Percentiles rank a stretch among this genome's conserved stretches.
These are phyloP conservation scores for Diploscapter pachys DNA, from an alignment of 1,140 invertebrate species.

Conservation along the genomic window DNA sequence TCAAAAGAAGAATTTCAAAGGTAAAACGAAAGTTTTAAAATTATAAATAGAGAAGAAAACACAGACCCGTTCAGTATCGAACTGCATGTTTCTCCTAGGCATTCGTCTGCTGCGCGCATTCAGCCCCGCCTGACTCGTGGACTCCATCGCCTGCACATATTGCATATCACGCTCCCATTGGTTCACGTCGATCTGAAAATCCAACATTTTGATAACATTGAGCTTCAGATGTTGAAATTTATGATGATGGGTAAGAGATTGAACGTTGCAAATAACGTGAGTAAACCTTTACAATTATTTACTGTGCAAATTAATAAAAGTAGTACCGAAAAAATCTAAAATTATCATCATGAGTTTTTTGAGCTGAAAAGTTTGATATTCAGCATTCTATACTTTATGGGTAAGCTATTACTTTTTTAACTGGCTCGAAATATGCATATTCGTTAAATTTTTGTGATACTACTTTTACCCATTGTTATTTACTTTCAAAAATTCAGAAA, in stretches of 20 bases:
- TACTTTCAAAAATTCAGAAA: no score
- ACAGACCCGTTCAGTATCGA: constrained; percentile 10
- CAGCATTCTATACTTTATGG: no score
- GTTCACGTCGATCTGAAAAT: constrained; percentile 44
- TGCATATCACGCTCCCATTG: constrained; percentile 62
- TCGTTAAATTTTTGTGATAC: no score
- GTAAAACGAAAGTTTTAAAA: constrained; percentile 3
- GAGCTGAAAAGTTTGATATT: background rate
- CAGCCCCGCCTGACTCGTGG: background rate
- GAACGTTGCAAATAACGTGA: no score
- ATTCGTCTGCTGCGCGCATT: background rate
- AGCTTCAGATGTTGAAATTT: no score
- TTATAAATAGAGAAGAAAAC: background rate
- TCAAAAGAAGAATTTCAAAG: constrained; percentile 28
- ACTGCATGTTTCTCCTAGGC: background rate
- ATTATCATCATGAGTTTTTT: background rate
- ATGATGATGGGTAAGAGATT: no score
- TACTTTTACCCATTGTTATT: no score
- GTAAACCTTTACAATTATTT: no score
- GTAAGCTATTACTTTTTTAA: no score
- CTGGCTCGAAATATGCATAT: no score
- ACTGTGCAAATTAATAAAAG: no score
- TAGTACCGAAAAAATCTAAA: background rate
- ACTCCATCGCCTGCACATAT: constrained; percentile 52
- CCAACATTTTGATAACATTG: background rate